A percentile compares a stretch with the other conserved stretches of the same genome.
phyloP scores from a whole-genome alignment of 2,797 vertebrate genomes.

The Characodon lateralis region DNA sequence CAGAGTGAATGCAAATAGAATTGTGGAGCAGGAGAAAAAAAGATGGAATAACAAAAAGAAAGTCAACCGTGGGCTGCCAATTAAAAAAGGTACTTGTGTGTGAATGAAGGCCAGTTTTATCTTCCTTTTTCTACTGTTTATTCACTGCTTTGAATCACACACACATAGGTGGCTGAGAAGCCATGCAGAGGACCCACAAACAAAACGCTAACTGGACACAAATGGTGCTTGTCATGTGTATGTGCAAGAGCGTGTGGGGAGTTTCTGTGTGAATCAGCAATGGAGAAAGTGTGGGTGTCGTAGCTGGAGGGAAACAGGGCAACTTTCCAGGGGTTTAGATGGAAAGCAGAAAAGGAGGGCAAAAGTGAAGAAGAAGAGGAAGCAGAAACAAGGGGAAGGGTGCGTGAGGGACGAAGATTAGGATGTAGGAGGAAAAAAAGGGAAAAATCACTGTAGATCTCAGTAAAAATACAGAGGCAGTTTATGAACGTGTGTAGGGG shows the following conservation, averaged over 20 bases:
- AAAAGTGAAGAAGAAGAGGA: constrained; percentile 40
- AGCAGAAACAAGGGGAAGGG: not conserved
- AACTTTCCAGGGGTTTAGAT: constrained; percentile 52
- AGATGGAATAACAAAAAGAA: not conserved
- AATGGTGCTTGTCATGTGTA: constrained; percentile 27
- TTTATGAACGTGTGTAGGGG: constrained; percentile 32
- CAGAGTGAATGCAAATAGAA: not conserved
- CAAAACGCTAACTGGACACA: constrained; percentile 29
- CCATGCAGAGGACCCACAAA: constrained; percentile 7
- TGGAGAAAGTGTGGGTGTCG: constrained; percentile 61
- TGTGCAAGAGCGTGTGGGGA: constrained; percentile 4
- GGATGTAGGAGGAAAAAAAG: constrained; percentile 16
- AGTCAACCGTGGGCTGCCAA: not conserved
- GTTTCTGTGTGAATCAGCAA: constrained; percentile 40
- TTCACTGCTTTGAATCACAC: constrained; percentile 2
- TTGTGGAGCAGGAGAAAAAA: constrained; percentile 25
- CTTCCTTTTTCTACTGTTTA: not conserved
- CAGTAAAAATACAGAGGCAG: constrained; percentile 37
- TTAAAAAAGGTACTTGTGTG: constrained; percentile 24
- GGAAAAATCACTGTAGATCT: constrained; percentile 16
- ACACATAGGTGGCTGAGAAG: constrained; percentile 16
- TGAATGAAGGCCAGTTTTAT: constrained; percentile 20
- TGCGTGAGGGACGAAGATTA: not conserved
- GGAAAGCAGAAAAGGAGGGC: constrained; percentile 37
- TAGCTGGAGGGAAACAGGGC: constrained; percentile 36